phyloP scores from a whole-genome alignment of 1,140 invertebrate species.

The Steinernema khuongi region DNA sequence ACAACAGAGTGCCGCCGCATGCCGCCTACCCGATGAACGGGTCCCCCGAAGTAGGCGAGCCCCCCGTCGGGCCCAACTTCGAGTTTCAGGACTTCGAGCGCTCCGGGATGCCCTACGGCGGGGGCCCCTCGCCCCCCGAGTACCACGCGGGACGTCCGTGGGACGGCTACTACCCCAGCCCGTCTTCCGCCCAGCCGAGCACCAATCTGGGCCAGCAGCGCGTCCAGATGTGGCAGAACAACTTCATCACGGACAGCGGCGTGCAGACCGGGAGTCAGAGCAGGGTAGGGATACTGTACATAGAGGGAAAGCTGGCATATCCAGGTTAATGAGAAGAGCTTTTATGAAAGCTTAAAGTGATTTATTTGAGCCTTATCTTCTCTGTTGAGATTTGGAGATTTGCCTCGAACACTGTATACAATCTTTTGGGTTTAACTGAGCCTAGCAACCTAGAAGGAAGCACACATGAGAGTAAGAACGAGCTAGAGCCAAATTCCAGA shows the following conservation, averaged over 20 bases:
- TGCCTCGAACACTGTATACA: too few species aligned
- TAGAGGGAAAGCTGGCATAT: too few species aligned
- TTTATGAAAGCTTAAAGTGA: too few species aligned
- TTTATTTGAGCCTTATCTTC: too few species aligned
- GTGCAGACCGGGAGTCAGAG: background rate
- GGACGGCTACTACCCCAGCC: background rate
- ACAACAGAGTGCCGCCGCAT: constrained; percentile 4
- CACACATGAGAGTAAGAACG: too few species aligned
- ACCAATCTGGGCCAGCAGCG: too few species aligned
- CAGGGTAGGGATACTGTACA: background rate
- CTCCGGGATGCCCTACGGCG: background rate
- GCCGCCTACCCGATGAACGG: background rate
- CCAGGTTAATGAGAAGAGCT: too few species aligned
- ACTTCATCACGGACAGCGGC: background rate
- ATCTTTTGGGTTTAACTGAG: too few species aligned
- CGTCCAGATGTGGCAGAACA: constrained; percentile 11
- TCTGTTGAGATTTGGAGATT: too few species aligned
- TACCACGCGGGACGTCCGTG: background rate
- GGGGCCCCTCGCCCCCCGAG: background rate
- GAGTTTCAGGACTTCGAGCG: background rate
- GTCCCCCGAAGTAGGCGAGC: background rate
- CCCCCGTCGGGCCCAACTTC: background rate
- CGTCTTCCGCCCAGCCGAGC: too few species aligned
- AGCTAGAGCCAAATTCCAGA: too few species aligned
- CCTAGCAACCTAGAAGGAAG: too few species aligned